phyloP scores from a whole-genome alignment of 2,797 vertebrate species.

The Tokudaia tokunoshimensis region DNA sequence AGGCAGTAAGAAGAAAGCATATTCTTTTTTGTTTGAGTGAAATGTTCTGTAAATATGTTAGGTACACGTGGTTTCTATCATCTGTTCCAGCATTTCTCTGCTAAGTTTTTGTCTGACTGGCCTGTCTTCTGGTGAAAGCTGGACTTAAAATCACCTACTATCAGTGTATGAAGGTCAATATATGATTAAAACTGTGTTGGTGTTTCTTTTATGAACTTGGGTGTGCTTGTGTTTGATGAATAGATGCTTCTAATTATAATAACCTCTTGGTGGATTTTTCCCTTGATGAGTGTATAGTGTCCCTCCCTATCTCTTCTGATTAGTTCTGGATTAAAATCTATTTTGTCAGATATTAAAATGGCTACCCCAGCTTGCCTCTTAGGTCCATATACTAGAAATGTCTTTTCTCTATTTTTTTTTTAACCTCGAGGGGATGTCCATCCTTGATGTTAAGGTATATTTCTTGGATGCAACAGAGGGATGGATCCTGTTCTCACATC shows the following conservation, averaged over 20 bases:
- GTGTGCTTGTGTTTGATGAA: not conserved
- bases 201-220: not conserved
- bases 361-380: not conserved
- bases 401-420: not conserved
- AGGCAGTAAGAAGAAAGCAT: not conserved
- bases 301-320: not conserved
- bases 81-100: not conserved
- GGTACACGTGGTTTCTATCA: not conserved
- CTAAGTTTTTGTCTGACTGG: not conserved
- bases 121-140: not conserved
- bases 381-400: not conserved
- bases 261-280: not conserved
- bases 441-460: not conserved
- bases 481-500: not conserved
- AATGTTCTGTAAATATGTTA: not conserved
- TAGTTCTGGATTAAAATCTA: not conserved
- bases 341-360: not conserved
- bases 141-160: not conserved
- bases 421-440: not conserved
- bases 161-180: not conserved
- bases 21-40: not conserved
- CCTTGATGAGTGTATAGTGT: not conserved
- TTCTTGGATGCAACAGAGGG: not conserved
- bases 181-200: not conserved
- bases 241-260: not conserved